Evolutionary conservation across 64 coral and sea anemone species (phyloP).

Genomic region (Hydrozoanthus tunicans): DNA sequence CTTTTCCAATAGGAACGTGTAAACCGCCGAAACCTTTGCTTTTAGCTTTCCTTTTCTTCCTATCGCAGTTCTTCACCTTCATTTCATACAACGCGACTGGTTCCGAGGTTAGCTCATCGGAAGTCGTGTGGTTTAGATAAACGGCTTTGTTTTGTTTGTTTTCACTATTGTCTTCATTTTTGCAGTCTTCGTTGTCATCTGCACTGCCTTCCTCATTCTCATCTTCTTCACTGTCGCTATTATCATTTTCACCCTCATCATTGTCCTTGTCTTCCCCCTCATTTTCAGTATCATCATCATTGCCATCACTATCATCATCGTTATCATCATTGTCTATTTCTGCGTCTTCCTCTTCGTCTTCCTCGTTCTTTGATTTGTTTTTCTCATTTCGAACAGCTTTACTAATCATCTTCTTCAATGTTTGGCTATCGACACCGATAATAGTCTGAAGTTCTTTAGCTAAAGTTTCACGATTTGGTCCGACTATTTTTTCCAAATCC

Average conservation of each 20-base stretch:
- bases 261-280: not conserved
- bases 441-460: slow-evolving; percentile 84
- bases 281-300: slow-evolving; percentile 11
- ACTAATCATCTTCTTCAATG: slow-evolving; percentile 72
- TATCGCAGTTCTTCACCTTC: slow-evolving; percentile 25
- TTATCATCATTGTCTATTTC: slow-evolving; percentile 4
- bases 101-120: not conserved
- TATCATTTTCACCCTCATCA: not conserved
- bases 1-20: slow-evolving; percentile 27
- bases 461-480: slow-evolving; percentile 81
- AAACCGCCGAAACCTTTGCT: not conserved
- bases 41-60: slow-evolving; percentile 14
- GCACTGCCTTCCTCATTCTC: slow-evolving; percentile 21
- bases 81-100: slow-evolving; percentile 36
- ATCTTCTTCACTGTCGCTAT: slow-evolving; percentile 3
- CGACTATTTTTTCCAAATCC: slow-evolving; percentile 79
- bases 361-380: slow-evolving; percentile 7
- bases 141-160: slow-evolving; percentile 9
- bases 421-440: slow-evolving; percentile 73
- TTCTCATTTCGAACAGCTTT: slow-evolving; percentile 42
- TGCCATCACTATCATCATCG: slow-evolving; percentile 2
- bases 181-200: slow-evolving; percentile 33
- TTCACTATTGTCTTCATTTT: slow-evolving; percentile 13
- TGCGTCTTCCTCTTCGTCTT: slow-evolving; percentile 27
- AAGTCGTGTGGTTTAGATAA: not conserved